Evolutionary conservation across 2,888 invertebrate genomes (phyloP).

Genomic region (Spatulosminthurus flaviceps): DNA sequence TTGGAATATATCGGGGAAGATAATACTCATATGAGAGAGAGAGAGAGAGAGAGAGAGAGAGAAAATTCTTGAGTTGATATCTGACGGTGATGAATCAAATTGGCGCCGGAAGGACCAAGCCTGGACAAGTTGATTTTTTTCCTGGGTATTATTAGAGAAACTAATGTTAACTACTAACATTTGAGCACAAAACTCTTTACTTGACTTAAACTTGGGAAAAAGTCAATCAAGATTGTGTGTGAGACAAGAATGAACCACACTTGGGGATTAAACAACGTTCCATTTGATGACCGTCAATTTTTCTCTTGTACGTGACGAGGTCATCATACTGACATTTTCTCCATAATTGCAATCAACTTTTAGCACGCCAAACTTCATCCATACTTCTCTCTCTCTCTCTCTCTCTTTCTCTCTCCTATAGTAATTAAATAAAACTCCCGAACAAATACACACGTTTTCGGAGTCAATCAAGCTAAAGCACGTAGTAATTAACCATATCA

Average conservation of each 20-base stretch:
- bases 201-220: no score
- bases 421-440: no score
- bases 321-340: slow-evolving; percentile 1
- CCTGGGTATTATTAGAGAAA: not conserved
- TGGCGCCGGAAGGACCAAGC: not conserved
- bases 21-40: no score
- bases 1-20: no score
- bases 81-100: slow-evolving; percentile 14
- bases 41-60: no score
- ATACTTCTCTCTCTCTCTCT: no score
- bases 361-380: not conserved
- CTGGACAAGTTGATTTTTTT: not conserved
- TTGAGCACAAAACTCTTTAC: no score
- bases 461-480: no score
- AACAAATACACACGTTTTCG: no score
- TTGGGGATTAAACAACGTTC: not conserved
- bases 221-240: not conserved
- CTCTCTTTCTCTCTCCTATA: no score
- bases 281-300: not conserved
- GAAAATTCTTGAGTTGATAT: not conserved
- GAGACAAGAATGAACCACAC: not conserved
- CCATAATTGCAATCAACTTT: slow-evolving; percentile 12
- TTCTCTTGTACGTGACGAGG: not conserved
- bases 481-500: no score
- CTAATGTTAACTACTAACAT: not conserved